phyloP scores from a whole-genome alignment of 2,113 vertebrate genomes.

The Mustelus asterias region DNA sequence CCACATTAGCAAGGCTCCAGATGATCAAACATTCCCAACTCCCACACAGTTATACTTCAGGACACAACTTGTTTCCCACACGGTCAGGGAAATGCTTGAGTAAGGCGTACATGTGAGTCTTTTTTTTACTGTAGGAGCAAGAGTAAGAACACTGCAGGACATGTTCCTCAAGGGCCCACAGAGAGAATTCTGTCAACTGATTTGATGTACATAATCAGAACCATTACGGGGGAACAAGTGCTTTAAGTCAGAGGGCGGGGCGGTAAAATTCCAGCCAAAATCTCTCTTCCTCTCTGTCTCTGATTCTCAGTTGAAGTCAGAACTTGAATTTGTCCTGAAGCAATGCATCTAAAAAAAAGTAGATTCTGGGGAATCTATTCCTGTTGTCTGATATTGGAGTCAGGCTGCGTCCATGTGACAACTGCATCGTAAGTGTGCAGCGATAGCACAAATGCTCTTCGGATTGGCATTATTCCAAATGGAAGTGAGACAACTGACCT shows the following conservation, averaged over 20 bases:
- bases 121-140: neutral
- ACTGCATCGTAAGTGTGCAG: neutral
- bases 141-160: neutral
- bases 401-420: neutral
- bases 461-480: neutral
- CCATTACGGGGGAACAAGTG: neutral
- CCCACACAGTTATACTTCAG: neutral
- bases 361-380: too few relatives aligned
- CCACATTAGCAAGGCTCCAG: neutral
- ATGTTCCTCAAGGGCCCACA: neutral
- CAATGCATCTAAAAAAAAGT: neutral
- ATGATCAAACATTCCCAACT: neutral
- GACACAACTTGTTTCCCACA: neutral
- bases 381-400: neutral
- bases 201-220: neutral
- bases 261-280: too few relatives aligned
- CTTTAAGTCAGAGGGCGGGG: neutral
- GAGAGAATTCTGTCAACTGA: neutral
- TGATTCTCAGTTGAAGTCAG: neutral
- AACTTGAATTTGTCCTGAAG: neutral
- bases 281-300: too few relatives aligned
- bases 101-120: neutral
- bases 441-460: neutral
- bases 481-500: neutral
- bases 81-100: neutral